phyloP scores from a whole-genome alignment of 2,888 invertebrate genomes.

The Pedicia rivosa region DNA sequence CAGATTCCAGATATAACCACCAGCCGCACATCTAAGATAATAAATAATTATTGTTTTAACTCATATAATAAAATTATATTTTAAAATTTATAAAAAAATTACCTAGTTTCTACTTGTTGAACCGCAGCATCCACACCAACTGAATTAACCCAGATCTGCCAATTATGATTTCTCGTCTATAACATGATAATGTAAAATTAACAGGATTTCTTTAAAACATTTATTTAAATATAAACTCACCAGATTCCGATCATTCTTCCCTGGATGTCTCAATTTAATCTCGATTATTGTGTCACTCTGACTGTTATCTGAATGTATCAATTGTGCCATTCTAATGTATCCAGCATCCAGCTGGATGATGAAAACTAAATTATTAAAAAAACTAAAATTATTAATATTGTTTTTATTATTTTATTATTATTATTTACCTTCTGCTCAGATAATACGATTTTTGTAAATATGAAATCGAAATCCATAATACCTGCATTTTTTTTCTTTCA shows the following conservation, averaged over 20 bases:
- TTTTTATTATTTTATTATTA: too few species aligned
- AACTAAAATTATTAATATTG: too few species aligned
- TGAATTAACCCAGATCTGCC: slow-evolving; percentile 84
- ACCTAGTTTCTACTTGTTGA: slow-evolving; percentile 52
- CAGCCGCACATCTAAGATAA: slow-evolving; percentile 86
- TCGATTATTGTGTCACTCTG: slow-evolving; percentile 82
- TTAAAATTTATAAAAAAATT: too few species aligned
- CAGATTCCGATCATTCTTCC: slow-evolving; percentile 64
- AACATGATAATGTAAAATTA: slow-evolving; percentile 7
- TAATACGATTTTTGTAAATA: too few species aligned
- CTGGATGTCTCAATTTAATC: slow-evolving; percentile 75
- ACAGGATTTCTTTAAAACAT: too few species aligned
- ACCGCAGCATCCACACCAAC: slow-evolving; percentile 85
- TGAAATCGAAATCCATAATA: too few species aligned
- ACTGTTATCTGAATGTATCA: slow-evolving; percentile 73
- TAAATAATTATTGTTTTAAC: too few species aligned
- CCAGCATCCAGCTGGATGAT: slow-evolving; percentile 77
- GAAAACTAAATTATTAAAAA: too few species aligned
- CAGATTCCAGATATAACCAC: slow-evolving; percentile 85
- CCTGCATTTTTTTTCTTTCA: too few species aligned
- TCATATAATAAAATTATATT: too few species aligned
- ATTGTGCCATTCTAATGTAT: slow-evolving; percentile 73
- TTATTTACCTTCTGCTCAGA: too few species aligned
- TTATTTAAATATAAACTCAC: too few species aligned
- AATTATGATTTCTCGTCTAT: slow-evolving; percentile 68